These are phyloP conservation scores for Pongo pygmaeus DNA, from an alignment of 2,113 vertebrate species.

Conservation along the genomic window DNA sequence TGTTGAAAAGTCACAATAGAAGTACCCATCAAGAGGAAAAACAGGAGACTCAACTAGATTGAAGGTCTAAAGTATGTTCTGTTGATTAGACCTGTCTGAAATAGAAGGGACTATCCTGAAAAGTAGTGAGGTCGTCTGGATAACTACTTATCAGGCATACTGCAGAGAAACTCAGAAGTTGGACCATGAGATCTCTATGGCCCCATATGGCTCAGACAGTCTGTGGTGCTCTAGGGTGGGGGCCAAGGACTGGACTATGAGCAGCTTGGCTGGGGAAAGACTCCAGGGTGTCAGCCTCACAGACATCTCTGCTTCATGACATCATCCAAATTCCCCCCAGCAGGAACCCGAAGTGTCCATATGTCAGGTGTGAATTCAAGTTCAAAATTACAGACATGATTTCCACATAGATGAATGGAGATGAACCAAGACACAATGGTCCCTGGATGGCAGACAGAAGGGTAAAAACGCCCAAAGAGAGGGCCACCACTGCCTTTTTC, in stretches of 20 bases:
- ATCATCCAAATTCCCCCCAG: slow-evolving; percentile 10
- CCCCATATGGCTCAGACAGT: neutral
- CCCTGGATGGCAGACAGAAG: neutral
- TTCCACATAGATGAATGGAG: slow-evolving; percentile 26
- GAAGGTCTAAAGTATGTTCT: neutral
- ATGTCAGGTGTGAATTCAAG: slow-evolving; percentile 51
- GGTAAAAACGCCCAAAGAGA: neutral
- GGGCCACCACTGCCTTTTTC: neutral
- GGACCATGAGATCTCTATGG: neutral
- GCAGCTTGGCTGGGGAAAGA: neutral
- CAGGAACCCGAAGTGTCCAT: slow-evolving; percentile 36
- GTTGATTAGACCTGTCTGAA: neutral
- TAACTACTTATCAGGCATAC: neutral
- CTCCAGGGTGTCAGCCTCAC: neutral
- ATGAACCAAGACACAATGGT: neutral
- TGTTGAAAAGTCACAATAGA: neutral
- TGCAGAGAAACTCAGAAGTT: neutral
- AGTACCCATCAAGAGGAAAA: neutral
- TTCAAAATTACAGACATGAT: slow-evolving; percentile 56
- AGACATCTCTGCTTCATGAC: slow-evolving; percentile 41
- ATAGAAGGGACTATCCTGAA: neutral
- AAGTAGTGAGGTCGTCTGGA: neutral
- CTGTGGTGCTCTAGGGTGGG: neutral
- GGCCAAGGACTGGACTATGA: neutral
- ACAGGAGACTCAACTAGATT: neutral